These are phyloP conservation scores for Alcis repandata DNA, from an alignment of 2,888 invertebrate genomes.

Conservation along the genomic window DNA sequence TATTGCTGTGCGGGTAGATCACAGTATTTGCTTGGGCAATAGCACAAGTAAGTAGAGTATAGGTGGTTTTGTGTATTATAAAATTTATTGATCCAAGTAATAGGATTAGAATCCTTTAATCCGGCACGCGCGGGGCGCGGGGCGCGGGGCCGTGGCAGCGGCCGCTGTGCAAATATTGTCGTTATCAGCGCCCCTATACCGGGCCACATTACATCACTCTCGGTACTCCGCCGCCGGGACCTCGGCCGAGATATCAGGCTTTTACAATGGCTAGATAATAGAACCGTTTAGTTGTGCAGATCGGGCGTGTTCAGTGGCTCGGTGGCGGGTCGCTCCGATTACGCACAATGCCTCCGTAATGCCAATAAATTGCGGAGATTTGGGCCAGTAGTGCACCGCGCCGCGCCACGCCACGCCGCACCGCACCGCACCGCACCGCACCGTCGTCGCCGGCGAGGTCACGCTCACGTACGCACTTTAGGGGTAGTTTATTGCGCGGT, in stretches of 20 bases:
- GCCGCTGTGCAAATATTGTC: slow-evolving; percentile 1
- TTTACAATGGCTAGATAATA: slow-evolving; percentile 4
- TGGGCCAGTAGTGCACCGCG: background rate
- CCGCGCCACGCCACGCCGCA: background rate
- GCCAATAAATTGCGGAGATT: slow-evolving; percentile 26
- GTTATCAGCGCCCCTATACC: background rate
- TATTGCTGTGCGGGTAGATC: too few relatives aligned
- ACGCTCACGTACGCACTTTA: slow-evolving; percentile 12
- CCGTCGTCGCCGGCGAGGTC: background rate
- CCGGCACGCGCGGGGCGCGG: background rate
- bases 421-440: background rate
- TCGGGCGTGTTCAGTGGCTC: slow-evolving; percentile 27
- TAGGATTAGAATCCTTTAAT: slow-evolving; percentile 27
- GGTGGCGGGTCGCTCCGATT: slow-evolving; percentile 16
- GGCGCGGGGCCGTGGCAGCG: background rate
- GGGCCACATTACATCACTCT: background rate
- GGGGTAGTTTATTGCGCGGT: slow-evolving; percentile 19
- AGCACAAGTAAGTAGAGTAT: background rate
- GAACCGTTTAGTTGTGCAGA: slow-evolving; percentile 23
- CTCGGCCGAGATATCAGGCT: background rate
- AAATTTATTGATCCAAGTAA: slow-evolving; percentile 18
- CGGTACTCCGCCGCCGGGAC: background rate
- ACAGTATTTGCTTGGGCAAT: too few relatives aligned
- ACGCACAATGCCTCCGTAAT: slow-evolving; percentile 25
- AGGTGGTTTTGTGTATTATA: background rate